Evolutionary conservation across 2,888 invertebrate species (phyloP).

Genomic region (Thalpophila matura): DNA sequence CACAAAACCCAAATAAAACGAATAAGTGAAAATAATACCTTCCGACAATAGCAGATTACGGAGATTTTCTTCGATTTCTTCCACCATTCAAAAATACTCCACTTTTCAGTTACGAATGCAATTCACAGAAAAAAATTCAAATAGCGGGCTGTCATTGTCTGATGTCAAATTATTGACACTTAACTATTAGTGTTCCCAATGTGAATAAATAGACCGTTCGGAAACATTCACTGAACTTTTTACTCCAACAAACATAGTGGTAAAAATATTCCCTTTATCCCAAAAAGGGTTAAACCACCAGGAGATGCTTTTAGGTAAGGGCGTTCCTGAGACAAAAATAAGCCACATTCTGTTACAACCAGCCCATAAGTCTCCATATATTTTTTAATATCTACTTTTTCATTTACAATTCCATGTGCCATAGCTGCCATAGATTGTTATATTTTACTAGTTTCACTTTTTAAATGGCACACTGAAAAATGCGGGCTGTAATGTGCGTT

Average conservation of each 20-base stretch:
- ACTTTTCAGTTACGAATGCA: constrained; percentile 28
- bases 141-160: constrained; percentile 21
- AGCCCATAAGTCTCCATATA: too few relatives aligned
- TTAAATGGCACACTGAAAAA: too few relatives aligned
- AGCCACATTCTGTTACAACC: too few relatives aligned
- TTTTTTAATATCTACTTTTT: too few relatives aligned
- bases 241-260: constrained; percentile 28
- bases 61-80: constrained; percentile 28
- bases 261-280: constrained; percentile 24
- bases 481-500: too few relatives aligned
- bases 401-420: too few relatives aligned
- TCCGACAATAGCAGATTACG: constrained; percentile 13
- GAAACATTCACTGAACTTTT: constrained; percentile 28
- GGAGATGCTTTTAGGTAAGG: too few relatives aligned
- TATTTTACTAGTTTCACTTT: too few relatives aligned
- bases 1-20: constrained; percentile 26
- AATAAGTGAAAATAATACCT: constrained; percentile 26
- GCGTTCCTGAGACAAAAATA: too few relatives aligned
- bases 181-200: constrained; percentile 27
- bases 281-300: constrained; percentile 15
- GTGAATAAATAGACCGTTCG: constrained; percentile 22
- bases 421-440: too few relatives aligned
- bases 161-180: constrained; percentile 29
- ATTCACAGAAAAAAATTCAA: constrained; percentile 20
- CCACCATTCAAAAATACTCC: constrained; percentile 27